Evolutionary conservation across 2,797 vertebrate species (phyloP).

Genomic region (Ficedula albicollis): DNA sequence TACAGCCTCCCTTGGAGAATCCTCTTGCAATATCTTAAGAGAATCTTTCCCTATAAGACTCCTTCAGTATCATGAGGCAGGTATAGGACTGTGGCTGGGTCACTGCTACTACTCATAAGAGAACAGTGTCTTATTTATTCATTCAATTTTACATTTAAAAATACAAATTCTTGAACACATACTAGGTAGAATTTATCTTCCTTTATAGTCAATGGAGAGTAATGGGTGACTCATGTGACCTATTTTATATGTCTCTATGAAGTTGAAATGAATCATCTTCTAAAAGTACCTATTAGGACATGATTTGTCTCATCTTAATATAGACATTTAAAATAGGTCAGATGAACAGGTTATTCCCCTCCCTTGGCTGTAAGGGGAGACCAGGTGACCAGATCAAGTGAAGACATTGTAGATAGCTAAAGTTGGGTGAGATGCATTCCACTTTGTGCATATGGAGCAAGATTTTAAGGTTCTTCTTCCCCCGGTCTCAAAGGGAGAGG

Average conservation of each 20-base stretch:
- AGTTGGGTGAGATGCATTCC: not conserved
- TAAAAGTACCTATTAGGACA: constrained; percentile 9
- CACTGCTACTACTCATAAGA: not conserved
- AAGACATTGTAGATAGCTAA: not conserved
- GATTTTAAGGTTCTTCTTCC: not conserved
- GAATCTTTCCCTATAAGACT: not conserved
- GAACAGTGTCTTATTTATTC: not conserved
- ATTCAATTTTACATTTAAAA: not conserved
- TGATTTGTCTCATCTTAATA: constrained; percentile 13
- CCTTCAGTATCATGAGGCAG: not conserved
- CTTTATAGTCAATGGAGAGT: not conserved
- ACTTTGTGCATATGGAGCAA: not conserved
- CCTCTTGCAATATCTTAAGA: not conserved
- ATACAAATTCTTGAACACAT: not conserved
- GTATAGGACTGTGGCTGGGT: not conserved
- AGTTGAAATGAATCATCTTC: not conserved
- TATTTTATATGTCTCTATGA: not conserved
- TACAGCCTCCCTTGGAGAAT: not conserved
- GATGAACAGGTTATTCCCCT: not conserved
- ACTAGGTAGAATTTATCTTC: not conserved
- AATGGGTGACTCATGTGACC: not conserved
- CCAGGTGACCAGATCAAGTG: not conserved
- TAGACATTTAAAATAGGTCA: constrained; percentile 10
- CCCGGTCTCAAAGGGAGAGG: not conserved
- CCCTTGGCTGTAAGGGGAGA: not conserved